phyloP scores from a whole-genome alignment of 2,113 vertebrate species.

The Emydura subglobosa region DNA sequence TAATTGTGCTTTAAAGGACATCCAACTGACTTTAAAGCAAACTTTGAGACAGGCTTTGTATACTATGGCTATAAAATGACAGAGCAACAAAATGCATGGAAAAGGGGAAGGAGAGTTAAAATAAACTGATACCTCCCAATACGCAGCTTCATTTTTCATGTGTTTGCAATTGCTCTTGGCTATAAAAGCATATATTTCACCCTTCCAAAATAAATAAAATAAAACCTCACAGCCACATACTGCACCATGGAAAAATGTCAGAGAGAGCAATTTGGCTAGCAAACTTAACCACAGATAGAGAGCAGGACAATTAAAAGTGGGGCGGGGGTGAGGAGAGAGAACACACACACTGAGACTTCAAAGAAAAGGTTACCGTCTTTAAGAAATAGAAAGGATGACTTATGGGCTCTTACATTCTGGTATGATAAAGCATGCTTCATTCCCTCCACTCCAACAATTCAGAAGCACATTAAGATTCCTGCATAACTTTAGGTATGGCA shows the following conservation, averaged over 20 bases:
- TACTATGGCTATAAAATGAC: background rate
- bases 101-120: slow-evolving; percentile 15
- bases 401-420: background rate
- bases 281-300: background rate
- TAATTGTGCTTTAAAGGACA: slow-evolving; percentile 1
- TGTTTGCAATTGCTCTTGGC: background rate
- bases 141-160: slow-evolving; percentile 18
- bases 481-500: background rate
- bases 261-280: slow-evolving; percentile 39
- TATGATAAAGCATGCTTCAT: background rate
- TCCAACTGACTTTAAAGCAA: background rate
- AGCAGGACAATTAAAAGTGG: background rate
- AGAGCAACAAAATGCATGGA: background rate
- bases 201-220: slow-evolving; percentile 59
- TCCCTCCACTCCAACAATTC: background rate
- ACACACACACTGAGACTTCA: rapidly evolving
- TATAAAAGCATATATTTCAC: background rate
- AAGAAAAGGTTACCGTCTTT: background rate
- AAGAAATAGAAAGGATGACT: background rate
- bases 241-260: slow-evolving; percentile 40
- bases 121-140: background rate
- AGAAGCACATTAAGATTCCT: background rate
- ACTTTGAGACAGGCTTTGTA: background rate
- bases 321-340: background rate
- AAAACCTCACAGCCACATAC: slow-evolving; percentile 28